These are phyloP conservation scores for Pogona vitticeps DNA, from an alignment of 2,113 vertebrate genomes.

Conservation along the genomic window DNA sequence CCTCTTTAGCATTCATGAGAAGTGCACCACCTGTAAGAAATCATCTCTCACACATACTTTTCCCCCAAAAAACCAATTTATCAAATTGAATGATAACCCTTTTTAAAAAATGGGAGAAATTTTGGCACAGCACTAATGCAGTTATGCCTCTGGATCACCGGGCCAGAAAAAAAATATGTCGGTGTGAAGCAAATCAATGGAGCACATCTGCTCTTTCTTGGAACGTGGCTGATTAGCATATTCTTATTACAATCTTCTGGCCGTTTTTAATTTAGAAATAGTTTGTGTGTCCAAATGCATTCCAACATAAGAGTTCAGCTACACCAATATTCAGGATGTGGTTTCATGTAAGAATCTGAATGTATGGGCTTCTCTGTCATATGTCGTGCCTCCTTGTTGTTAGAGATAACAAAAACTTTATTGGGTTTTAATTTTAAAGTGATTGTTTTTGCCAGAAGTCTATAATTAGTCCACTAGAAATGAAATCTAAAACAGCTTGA, in stretches of 20 bases:
- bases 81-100: not conserved
- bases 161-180: not conserved
- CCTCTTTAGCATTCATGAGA: too few relatives aligned
- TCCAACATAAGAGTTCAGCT: too few relatives aligned
- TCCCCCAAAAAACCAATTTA: not conserved
- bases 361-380: constrained; percentile 23
- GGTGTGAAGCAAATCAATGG: not conserved
- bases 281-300: not conserved
- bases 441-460: not conserved
- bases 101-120: not conserved
- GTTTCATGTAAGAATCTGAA: constrained; percentile 39
- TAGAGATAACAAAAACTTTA: constrained; percentile 4
- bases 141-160: not conserved
- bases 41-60: too few relatives aligned
- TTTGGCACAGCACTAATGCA: not conserved
- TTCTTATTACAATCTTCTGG: not conserved
- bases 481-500: constrained; percentile 36
- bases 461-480: constrained; percentile 37
- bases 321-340: not conserved
- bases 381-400: constrained; percentile 35
- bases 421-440: constrained; percentile 13
- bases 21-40: too few relatives aligned
- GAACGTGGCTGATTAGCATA: not conserved
- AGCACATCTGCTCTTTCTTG: not conserved
- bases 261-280: not conserved